These are phyloP conservation scores for Protonemura montana DNA, from an alignment of 2,888 invertebrate species.

Conservation along the genomic window DNA sequence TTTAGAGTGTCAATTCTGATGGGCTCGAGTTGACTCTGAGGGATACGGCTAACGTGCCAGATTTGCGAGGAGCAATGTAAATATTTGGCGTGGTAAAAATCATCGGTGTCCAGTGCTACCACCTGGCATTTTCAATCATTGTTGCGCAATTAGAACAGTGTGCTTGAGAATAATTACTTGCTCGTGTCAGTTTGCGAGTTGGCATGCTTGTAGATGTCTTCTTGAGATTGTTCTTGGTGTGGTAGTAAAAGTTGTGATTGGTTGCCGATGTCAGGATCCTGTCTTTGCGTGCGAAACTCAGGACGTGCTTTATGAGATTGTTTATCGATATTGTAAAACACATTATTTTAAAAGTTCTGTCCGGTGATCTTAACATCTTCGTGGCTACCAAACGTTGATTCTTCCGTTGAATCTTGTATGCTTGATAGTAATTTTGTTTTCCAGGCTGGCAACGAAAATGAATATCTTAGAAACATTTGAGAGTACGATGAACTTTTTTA, in stretches of 20 bases:
- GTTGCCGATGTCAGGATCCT: too few relatives aligned
- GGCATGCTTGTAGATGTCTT: neutral
- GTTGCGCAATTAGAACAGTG: neutral
- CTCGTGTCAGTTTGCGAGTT: neutral
- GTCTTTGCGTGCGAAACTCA: too few relatives aligned
- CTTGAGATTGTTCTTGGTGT: neutral
- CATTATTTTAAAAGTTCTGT: too few relatives aligned
- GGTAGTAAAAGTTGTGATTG: neutral
- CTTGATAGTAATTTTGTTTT: too few relatives aligned
- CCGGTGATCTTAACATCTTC: too few relatives aligned
- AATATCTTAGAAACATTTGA: too few relatives aligned
- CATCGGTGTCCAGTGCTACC: neutral
- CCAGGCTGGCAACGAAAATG: too few relatives aligned
- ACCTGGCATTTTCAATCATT: neutral
- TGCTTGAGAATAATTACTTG: neutral
- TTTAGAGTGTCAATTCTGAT: neutral
- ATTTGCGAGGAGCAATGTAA: neutral
- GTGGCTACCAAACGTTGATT: too few relatives aligned
- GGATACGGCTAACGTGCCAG: neutral
- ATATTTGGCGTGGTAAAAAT: neutral
- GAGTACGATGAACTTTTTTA: too few relatives aligned
- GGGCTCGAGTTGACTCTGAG: neutral
- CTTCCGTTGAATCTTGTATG: too few relatives aligned
- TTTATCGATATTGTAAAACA: too few relatives aligned
- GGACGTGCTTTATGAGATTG: too few relatives aligned